Conservation (phyloP, 2,113 vertebrate species). For the Passer domesticus region DNA sequence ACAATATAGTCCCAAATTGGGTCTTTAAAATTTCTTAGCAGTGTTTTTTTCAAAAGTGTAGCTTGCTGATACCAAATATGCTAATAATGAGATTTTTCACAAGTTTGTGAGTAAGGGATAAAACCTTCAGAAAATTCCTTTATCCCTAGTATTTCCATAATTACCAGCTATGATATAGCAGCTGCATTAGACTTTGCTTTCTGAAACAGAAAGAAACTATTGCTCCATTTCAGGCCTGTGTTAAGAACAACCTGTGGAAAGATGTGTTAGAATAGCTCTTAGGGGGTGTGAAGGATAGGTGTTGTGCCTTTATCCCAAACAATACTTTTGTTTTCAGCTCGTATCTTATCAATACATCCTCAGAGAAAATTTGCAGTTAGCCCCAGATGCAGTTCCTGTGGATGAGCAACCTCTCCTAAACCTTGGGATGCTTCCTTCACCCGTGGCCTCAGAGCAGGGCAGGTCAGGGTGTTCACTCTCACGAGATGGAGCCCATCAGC, state of each 20-base stretch:
- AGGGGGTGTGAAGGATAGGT: neutral
- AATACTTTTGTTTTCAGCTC: neutral
- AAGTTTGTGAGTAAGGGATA: neutral
- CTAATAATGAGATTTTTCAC: neutral
- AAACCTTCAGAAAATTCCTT: neutral
- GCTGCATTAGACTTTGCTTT: neutral
- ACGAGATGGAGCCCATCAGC: rapidly evolving
- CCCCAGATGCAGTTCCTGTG: neutral
- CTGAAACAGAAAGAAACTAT: neutral
- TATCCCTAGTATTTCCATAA: neutral
- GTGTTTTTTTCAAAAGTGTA: neutral
- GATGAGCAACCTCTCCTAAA: neutral
- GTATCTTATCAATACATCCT: neutral
- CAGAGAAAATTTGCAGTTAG: neutral
- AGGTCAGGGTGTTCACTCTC: neutral
- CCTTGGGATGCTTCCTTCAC: neutral
- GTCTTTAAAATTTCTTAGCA: neutral
- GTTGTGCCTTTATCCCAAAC: neutral
- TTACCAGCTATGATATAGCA: neutral
- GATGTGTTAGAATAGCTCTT: neutral
- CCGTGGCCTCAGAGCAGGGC: rapidly evolving
- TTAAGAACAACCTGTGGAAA: neutral
- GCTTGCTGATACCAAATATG: neutral
- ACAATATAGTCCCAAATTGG: neutral
- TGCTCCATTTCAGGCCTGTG: rapidly evolving